phyloP scores from a whole-genome alignment of 2,888 invertebrate genomes.

The Sacculina carcini region DNA sequence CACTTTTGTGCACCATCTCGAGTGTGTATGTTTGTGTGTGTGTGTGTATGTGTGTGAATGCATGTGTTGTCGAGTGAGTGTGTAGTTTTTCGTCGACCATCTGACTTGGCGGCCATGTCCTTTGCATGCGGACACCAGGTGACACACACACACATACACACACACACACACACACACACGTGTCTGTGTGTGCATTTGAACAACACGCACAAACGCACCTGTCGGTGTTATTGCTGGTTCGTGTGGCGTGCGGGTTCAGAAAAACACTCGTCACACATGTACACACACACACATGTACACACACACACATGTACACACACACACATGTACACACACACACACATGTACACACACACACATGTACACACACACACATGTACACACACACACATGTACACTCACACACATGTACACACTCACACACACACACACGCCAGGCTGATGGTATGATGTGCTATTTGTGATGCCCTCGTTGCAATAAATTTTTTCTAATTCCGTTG shows the following conservation, averaged over 20 bases:
- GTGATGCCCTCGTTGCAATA: too few relatives aligned
- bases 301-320: not conserved
- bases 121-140: not conserved
- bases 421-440: too few relatives aligned
- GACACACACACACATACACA: not conserved
- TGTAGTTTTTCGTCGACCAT: not conserved
- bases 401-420: too few relatives aligned
- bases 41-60: not conserved
- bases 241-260: too few relatives aligned
- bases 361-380: not conserved
- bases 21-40: not conserved
- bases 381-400: too few relatives aligned
- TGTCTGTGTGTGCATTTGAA: too few relatives aligned
- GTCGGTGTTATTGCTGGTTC: too few relatives aligned
- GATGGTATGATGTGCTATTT: too few relatives aligned
- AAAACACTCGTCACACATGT: not conserved
- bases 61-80: not conserved
- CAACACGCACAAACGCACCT: too few relatives aligned
- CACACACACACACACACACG: not conserved
- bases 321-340: constrained; percentile 1
- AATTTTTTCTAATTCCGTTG: too few relatives aligned
- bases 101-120: not conserved
- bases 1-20: not conserved
- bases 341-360: constrained; percentile 2
- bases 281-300: not conserved